A percentile compares a stretch with the other conserved stretches of the same genome.
Evolutionary conservation across 2,888 invertebrate species (phyloP).

Genomic region (Geotrupes spiniger): DNA sequence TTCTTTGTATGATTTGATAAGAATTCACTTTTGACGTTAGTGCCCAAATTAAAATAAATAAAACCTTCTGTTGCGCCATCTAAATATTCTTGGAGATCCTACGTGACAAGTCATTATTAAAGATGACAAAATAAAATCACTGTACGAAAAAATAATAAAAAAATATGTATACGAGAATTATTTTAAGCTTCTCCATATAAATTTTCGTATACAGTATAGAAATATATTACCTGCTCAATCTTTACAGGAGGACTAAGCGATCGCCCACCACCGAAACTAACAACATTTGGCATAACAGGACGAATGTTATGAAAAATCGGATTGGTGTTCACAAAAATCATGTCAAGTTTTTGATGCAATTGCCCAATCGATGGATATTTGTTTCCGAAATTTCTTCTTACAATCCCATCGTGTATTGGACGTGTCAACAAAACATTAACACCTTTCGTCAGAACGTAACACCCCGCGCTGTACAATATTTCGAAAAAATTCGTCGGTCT

Average conservation of each 20-base stretch:
- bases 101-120: no score
- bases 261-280: conserved; percentile 34
- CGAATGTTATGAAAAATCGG: conserved; percentile 38
- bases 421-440: conserved; percentile 6
- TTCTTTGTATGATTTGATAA: conserved; percentile 38
- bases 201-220: background rate
- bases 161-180: background rate
- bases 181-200: conserved; percentile 26
- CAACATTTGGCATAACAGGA: conserved; percentile 39
- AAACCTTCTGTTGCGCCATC: conserved; percentile 44
- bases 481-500: no score
- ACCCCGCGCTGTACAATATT: no score
- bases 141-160: no score
- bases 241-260: no score
- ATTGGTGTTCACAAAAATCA: conserved; percentile 41
- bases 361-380: conserved; percentile 33
- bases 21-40: conserved; percentile 42
- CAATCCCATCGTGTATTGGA: conserved; percentile 22
- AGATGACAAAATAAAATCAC: no score
- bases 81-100: conserved; percentile 45
- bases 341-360: conserved; percentile 36
- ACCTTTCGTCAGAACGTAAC: no score
- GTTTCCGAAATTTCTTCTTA: conserved; percentile 38
- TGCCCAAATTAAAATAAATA: conserved; percentile 50
- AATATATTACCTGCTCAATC: background rate